Evolutionary conservation across 2,797 vertebrate genomes (phyloP).

Genomic region (Ciconia nigra): DNA sequence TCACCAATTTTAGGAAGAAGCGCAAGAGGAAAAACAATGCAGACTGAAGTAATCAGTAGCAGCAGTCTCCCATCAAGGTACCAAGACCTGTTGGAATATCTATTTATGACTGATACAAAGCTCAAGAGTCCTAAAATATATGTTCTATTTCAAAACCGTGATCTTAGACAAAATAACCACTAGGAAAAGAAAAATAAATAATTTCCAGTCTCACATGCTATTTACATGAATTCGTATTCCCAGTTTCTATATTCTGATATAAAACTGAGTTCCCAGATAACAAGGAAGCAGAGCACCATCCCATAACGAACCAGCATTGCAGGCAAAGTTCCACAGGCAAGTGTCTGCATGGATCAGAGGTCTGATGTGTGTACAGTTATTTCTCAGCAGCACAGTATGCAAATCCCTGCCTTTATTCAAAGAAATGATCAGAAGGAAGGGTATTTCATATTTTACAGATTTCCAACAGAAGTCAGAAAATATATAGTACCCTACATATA

Average conservation of each 20-base stretch:
- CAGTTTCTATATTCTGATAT: background rate
- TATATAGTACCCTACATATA: fast-evolving
- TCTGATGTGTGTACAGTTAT: background rate
- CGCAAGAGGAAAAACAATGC: conserved; percentile 87
- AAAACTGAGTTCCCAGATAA: background rate
- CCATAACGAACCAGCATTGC: fast-evolving
- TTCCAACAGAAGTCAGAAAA: background rate
- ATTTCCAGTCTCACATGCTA: background rate
- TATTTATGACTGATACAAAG: background rate
- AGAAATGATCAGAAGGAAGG: background rate
- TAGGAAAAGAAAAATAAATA: background rate
- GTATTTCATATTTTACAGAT: background rate
- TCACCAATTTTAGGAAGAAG: conserved; percentile 92
- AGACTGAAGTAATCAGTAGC: conserved; percentile 82
- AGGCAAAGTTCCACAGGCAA: background rate
- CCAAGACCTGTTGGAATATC: conserved; percentile 78
- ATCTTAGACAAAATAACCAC: background rate
- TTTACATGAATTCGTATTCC: background rate
- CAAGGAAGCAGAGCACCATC: background rate
- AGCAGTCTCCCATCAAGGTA: conserved; percentile 86
- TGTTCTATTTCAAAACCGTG: background rate
- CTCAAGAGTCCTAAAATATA: background rate
- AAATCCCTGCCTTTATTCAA: background rate
- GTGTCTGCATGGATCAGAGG: background rate
- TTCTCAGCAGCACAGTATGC: background rate